Percentiles rank a stretch among this genome's conserved stretches.
Conservation (phyloP, 2,888 invertebrate species). For the Pharmacophagus antenor region DNA sequence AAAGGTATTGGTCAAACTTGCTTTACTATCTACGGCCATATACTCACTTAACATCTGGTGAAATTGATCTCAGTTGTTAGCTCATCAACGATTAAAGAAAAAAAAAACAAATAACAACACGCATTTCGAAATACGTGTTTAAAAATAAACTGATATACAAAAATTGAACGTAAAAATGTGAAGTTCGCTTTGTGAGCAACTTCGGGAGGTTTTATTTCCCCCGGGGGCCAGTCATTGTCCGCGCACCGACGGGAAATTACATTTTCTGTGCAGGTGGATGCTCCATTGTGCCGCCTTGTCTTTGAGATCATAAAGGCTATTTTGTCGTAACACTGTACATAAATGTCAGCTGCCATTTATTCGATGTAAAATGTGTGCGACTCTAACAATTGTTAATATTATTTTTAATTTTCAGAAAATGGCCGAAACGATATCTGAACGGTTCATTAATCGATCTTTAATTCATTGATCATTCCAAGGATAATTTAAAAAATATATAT, state of each 20-base stretch:
- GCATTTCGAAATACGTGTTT: background rate
- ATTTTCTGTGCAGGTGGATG: slow-evolving; percentile 11
- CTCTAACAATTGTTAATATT: background rate
- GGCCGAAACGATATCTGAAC: no score
- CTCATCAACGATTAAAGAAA: no score
- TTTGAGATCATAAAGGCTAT: background rate
- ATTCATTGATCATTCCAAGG: no score
- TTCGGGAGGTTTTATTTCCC: slow-evolving; percentile 10
- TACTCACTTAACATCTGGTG: no score
- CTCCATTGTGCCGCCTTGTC: slow-evolving; percentile 1
- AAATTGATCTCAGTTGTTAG: no score
- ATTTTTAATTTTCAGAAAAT: no score
- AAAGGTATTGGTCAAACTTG: no score
- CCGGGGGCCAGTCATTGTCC: background rate
- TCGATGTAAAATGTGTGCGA: background rate
- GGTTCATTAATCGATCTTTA: no score
- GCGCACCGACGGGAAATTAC: slow-evolving; percentile 14
- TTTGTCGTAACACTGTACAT: background rate
- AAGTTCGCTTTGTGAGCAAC: background rate
- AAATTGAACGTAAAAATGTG: background rate
- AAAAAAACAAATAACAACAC: no score
- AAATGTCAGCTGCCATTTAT: background rate
- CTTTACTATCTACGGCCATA: no score
- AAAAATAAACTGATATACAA: background rate
- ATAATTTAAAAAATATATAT: no score